Evolutionary conservation across 2,113 vertebrate genomes (phyloP), one percentile per base, ranked within the genome.

Genomic region (Atrichornis clamosus): DNA sequence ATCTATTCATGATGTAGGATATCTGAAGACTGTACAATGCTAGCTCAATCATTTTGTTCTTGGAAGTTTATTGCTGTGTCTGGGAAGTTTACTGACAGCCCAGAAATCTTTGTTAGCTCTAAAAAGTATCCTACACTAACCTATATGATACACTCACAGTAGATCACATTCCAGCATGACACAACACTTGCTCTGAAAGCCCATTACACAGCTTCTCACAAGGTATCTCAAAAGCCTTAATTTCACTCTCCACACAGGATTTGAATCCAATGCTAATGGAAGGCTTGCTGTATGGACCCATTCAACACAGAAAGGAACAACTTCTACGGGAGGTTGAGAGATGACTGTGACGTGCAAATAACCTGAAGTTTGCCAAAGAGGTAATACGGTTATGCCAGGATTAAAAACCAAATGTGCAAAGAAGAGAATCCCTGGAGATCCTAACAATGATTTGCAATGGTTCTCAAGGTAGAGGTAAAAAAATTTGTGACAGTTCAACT

Each of bases 131-230:
- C 24, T 68, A 68, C 50, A 76, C 5, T 53, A 74, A 17, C 6
- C 13, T 55, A 10, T 21, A 58, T 0, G 2, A 58, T 3, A 67
- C 7, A 41, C 9, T 72, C 10, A 49, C 17, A 74, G 14, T 0
- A 87, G 47, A 64, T 39, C 35, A 39, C 33, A 65, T 35, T 73
- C 32, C 37, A 70, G 22, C 32, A 81, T 13, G 49, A 67, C 47
- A 77, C 60, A 70, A 68, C 4, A 27, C 42, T 18, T 69, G 37
- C 62, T 86, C 46, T 55, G 35, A 68, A 89, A 89, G 28, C 16
- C 59, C 55, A 27, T 3, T 35, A 53, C 18, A 55, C 35, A 35
- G 10, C 35, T 60, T 35, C 15, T 65, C 42, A 6, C 39, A 73
- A 47, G 17, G 16, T 14, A 83, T 49, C 52, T 79, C 26, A 59